Evolutionary conservation across 2,797 vertebrate species (phyloP), one percentile per base, ranked within the genome.

Genomic region (Holocentrus rufus): DNA sequence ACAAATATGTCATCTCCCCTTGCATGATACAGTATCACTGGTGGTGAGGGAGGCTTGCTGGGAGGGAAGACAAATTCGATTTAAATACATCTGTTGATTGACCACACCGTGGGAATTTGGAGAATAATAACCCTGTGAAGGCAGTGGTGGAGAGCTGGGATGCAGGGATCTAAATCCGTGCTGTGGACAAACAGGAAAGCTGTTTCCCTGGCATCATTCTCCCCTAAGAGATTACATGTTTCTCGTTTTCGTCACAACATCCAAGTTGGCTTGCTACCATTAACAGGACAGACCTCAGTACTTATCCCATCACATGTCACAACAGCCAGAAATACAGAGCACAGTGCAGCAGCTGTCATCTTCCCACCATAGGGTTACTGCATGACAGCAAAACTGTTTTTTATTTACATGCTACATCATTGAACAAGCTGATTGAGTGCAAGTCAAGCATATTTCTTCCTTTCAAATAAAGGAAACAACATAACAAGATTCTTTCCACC

Each of bases 31-130:
- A 67, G 71, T 74, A 77, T 81, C 74, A 22, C 17, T 42, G 58
- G 25, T 42, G 59, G 47, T 18, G 23, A 50, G 58, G 62, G 17
- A 22, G 53, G 70, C 27, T 63, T 69, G 46, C 59, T 72, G 66
- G 65, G 58, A 72, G 60, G 65, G 59, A 53, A 47, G 56, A 72
- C 74, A 61, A 70, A 80, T 81, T 83, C 49, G 30, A 57, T 80
- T 85, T 75, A 79, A 85, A 87, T 77, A 86, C 89, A 91, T 90
- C 86, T 89, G 86, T 88, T 87, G 87, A 86, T 88, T 87, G 89
- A 85, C 86, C 74, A 69, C 89, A 85, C 81, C 53, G 76, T 79
- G 87, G 87, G 86, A 91, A 89, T 89, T 79, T 70, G 69, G 65
- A 74, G 64, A 84, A 85, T 82, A 86, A 87, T 88, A 87, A 85